These are phyloP conservation scores for Trichechus manatus DNA, from an alignment of 2,113 vertebrate species.

Conservation along the genomic window DNA sequence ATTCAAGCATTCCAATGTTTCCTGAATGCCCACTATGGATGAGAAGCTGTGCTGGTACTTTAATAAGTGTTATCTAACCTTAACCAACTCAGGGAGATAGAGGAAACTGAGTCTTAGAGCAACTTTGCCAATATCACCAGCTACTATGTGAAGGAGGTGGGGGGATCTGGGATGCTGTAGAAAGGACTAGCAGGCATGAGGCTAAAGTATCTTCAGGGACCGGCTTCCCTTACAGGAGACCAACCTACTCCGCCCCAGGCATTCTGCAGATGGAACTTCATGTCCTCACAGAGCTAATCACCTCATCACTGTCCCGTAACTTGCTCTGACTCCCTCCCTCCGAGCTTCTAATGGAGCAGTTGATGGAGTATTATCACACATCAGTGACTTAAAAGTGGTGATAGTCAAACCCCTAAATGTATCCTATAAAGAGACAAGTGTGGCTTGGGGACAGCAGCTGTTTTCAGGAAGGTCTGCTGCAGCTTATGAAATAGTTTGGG, in stretches of 20 bases:
- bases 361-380: neutral
- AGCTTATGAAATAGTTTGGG: neutral
- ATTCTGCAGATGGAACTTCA: neutral
- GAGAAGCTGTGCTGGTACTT: rapidly evolving
- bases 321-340: rapidly evolving
- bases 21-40: rapidly evolving
- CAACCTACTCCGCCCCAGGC: rapidly evolving
- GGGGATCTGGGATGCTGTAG: no score
- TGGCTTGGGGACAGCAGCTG: neutral
- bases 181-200: neutral
- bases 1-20: neutral
- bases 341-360: neutral
- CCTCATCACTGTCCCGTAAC: neutral
- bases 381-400: neutral
- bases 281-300: neutral
- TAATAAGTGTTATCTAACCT: neutral
- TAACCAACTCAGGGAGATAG: rapidly evolving
- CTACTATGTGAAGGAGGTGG: neutral
- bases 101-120: neutral
- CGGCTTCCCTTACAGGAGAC: neutral
- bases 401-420: neutral
- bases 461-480: neutral
- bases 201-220: rapidly evolving
- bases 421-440: neutral
- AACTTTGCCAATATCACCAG: no score